Conservation (phyloP, 2,888 invertebrate species). For the Pristionchus mayeri region DNA sequence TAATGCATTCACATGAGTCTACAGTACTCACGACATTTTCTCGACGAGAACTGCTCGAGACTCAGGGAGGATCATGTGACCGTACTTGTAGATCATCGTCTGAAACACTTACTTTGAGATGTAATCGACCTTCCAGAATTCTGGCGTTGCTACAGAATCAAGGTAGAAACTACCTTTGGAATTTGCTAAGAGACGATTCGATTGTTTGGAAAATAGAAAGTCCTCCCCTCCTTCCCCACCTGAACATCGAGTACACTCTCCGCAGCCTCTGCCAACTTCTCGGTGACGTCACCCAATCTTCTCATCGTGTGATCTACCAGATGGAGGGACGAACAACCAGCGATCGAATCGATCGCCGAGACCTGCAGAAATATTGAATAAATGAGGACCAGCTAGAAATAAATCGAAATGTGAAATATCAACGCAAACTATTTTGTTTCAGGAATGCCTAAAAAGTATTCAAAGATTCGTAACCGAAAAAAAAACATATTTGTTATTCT, state of each 20-base stretch:
- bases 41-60: neutral
- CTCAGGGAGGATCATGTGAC: constrained; percentile 4
- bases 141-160: neutral
- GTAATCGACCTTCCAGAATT: too few relatives aligned
- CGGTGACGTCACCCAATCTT: neutral
- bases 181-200: too few relatives aligned
- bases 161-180: neutral
- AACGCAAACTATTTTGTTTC: too few relatives aligned
- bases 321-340: neutral
- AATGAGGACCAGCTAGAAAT: too few relatives aligned
- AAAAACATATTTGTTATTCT: too few relatives aligned
- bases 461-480: too few relatives aligned
- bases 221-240: neutral
- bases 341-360: neutral
- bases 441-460: too few relatives aligned
- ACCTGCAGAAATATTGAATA: neutral
- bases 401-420: too few relatives aligned
- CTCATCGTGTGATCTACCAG: constrained; percentile 4
- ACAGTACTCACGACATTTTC: constrained; percentile 42
- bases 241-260: constrained; percentile 8
- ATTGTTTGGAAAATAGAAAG: neutral
- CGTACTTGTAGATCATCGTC: constrained; percentile 35
- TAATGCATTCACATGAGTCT: neutral
- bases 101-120: neutral
- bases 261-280: neutral